Evolutionary conservation across 2,113 vertebrate genomes (phyloP), one percentile per base, ranked within the genome.

Genomic region (Suricata suricatta): DNA sequence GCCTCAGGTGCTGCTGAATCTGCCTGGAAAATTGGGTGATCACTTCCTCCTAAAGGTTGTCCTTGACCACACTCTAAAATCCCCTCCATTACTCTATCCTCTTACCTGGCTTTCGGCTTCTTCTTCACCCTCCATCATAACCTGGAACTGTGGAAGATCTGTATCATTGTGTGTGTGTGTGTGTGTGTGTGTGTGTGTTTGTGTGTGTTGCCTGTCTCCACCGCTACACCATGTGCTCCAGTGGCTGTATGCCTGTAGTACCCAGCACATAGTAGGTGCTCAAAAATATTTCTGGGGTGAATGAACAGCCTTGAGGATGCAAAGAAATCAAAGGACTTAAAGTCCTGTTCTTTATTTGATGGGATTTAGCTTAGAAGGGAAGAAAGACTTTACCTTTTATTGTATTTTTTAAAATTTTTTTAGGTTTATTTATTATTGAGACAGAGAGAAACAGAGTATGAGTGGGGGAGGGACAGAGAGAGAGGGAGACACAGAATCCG

Each of bases 1-100:
- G 60, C 47, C 47, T 47, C 13, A 2, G 1, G 0, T 1, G 5
- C 19, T 21, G 7, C 9, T 38, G n/a, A 35, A 4, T 35, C 38
- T 38, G 64, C 38, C 57, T 0, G 3, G 95, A 89, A 63, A 54
- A 33, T 38, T 44, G 57, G 13, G 1, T 10, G 2, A 38, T 69
- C 80, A 23, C 27, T 60, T 81, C 41, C 27, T 69, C n/a, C 2
- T 47, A 15, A 25, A 74, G 25, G 12, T 4, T 19, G 16, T 35
- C 44, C 25, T 81, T 23, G 10, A 29, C 2, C 19, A 12, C 5
- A 2, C 17, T 38, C 38, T 50, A 0, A 31, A 66, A 15, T 17
- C 4, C 14, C 8, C 7, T 16, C 29, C 11, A 5, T 41, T 5
- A 12, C 5, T 68, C 47, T 29, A 9, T 21, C 23, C 10, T n/a